Evolutionary conservation across 2,797 vertebrate genomes (phyloP).

Genomic region (Neoniphon sammara): DNA sequence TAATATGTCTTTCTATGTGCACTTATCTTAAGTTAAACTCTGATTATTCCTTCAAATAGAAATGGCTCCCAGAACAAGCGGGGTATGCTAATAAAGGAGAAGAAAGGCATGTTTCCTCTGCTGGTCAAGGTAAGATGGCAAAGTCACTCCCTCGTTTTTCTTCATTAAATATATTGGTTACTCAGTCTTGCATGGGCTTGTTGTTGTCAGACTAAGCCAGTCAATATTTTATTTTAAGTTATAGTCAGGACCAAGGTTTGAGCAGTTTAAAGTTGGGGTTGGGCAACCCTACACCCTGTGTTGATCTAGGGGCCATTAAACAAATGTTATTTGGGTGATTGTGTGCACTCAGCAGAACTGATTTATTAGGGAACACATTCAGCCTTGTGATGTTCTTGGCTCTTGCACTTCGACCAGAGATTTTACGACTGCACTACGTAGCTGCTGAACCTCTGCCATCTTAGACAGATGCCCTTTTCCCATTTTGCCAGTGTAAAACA

Average conservation of each 20-base stretch:
- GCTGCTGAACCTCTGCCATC: background rate
- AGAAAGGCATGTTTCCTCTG: slow-evolving; percentile 68
- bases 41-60: slow-evolving; percentile 54
- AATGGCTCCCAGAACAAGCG: slow-evolving; percentile 62
- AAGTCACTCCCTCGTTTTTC: background rate
- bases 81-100: slow-evolving; percentile 61
- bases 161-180: no score
- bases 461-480: slow-evolving; percentile 1
- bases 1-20: background rate
- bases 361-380: slow-evolving; percentile 67
- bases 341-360: slow-evolving; percentile 63
- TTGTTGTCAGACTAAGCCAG: no score
- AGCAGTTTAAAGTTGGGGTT: slow-evolving; percentile 10
- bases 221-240: slow-evolving; percentile 15
- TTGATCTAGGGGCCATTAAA: slow-evolving; percentile 58
- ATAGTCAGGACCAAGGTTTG: background rate
- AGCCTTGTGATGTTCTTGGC: slow-evolving; percentile 57
- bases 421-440: no score
- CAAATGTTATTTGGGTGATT: slow-evolving; percentile 67
- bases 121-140: slow-evolving; percentile 73
- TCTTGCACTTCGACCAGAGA: background rate
- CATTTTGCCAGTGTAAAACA: slow-evolving; percentile 26
- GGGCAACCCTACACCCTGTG: slow-evolving; percentile 52
- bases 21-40: background rate
- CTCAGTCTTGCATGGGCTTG: no score